A percentile compares a stretch with the other conserved stretches of the same genome.
Evolutionary conservation across 2,888 invertebrate genomes (phyloP).

Genomic region (Scaptomyza polygonia): DNA sequence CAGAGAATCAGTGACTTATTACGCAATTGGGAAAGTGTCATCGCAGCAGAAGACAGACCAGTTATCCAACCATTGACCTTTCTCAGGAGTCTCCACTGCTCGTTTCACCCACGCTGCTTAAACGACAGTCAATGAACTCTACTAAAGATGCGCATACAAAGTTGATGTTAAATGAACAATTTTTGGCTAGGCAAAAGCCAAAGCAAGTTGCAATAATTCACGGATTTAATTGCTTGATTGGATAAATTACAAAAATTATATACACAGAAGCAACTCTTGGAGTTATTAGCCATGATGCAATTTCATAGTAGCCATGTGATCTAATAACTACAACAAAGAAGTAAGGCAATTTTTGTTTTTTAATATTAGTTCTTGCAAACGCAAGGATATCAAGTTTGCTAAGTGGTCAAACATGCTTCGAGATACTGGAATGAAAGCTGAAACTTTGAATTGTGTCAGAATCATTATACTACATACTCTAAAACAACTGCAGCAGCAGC

Average conservation of each 20-base stretch:
- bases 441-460: constrained; percentile 51
- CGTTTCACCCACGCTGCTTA: constrained; percentile 18
- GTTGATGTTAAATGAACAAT: too few species aligned
- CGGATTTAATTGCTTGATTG: neutral
- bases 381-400: constrained; percentile 63
- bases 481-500: neutral
- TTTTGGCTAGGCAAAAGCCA: neutral
- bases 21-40: constrained; percentile 12
- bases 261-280: neutral
- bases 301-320: constrained; percentile 19
- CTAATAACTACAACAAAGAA: constrained; percentile 12
- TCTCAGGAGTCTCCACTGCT: constrained; percentile 25
- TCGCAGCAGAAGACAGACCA: constrained; percentile 23
- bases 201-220: neutral
- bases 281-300: constrained; percentile 35
- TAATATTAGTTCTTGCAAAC: neutral
- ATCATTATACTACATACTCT: constrained; percentile 35
- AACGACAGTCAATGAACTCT: constrained; percentile 36
- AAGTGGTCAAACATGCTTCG: constrained; percentile 50
- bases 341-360: constrained; percentile 9
- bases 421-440: constrained; percentile 61
- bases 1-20: constrained; percentile 5
- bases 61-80: constrained; percentile 49
- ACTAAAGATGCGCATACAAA: neutral
- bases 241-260: neutral